These are phyloP conservation scores for Agrotis puta DNA, from an alignment of 2,888 invertebrate genomes.

Conservation along the genomic window DNA sequence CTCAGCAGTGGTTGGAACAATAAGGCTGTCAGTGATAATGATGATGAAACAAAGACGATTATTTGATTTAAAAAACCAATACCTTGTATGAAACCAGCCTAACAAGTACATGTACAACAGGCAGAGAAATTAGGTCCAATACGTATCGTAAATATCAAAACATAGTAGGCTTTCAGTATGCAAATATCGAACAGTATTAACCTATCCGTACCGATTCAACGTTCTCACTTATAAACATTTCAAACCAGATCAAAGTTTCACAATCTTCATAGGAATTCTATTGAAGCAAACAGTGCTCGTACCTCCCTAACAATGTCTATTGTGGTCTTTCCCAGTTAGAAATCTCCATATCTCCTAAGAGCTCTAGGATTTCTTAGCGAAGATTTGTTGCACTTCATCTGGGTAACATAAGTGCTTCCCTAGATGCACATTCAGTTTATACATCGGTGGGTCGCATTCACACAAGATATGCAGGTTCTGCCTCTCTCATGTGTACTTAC, in stretches of 20 bases:
- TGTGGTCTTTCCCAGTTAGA: conserved; percentile 29
- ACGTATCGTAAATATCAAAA: background rate
- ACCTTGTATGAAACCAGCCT: background rate
- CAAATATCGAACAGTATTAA: background rate
- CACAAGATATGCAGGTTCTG: conserved; percentile 20
- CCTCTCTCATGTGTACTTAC: conserved; percentile 23
- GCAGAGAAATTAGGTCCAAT: background rate
- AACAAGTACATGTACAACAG: background rate
- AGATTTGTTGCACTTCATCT: conserved; percentile 59
- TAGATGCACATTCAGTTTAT: conserved; percentile 54
- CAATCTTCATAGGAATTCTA: conserved; percentile 18
- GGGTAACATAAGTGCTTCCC: conserved; percentile 59
- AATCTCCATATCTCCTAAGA: conserved; percentile 44
- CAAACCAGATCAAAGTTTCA: conserved; percentile 9
- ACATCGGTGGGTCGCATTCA: conserved; percentile 40
- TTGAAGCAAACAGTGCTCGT: conserved; percentile 8
- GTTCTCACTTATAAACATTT: conserved; percentile 1
- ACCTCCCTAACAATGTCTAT: conserved; percentile 24
- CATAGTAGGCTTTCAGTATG: background rate
- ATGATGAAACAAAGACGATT: background rate
- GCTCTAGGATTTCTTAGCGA: conserved; percentile 51
- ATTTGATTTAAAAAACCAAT: background rate
- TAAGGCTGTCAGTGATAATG: too few relatives aligned
- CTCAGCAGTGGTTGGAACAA: too few relatives aligned
- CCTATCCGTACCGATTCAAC: background rate